Base-by-base conservation (phyloP, 2,113 vertebrate genomes). In the Scatophagus argus region DNA sequence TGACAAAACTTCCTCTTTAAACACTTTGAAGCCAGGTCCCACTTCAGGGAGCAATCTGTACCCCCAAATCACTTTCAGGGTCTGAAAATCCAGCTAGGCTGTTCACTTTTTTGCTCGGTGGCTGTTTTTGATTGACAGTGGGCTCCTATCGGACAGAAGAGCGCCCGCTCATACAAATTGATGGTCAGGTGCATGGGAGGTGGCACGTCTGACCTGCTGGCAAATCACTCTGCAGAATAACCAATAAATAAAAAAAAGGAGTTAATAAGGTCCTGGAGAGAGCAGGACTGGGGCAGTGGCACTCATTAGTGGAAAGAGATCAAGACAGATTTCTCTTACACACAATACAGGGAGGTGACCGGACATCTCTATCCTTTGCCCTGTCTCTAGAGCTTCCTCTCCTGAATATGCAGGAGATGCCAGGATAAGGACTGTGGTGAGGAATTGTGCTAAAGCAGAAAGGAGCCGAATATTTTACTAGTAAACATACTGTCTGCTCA, bases 251-350 rank as follows among this genome's bases (percentile, higher is more conserved):
- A 72, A 74, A 88, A 64, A 68, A 52, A 72, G 47, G 67, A 68
- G 75, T 80, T 91, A 92, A 91, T 88, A 83, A 85, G 88, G 86
- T 90, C 70, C 64, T 39, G 56, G 32, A 74, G 82, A 90, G 74
- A 60, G 82, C 56, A 12, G 41, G 23, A 31, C 73, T 17, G 3
- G 79, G 79, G 65, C 69, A 8, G 7, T 17, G 58, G 72, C 60
- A 46, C 80, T 92, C 85, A 91, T 91, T 90, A 93, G 83, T 39
- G 32, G 27, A 44, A 38, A 25, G 44, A 84, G 73, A 82, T 81
- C 79, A 71, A 72, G 65, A 56, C 46, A 52, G 56, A 64, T 81
- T 83, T 79, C 31, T 78, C 39, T 32, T 8, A 54, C 47, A 43
- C 72, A 68, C 52, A 47, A 72, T 68, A 47, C 36, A 39, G 44